Base-by-base conservation (phyloP, 2,113 vertebrate genomes). In the Hemiscyllium ocellatum region DNA sequence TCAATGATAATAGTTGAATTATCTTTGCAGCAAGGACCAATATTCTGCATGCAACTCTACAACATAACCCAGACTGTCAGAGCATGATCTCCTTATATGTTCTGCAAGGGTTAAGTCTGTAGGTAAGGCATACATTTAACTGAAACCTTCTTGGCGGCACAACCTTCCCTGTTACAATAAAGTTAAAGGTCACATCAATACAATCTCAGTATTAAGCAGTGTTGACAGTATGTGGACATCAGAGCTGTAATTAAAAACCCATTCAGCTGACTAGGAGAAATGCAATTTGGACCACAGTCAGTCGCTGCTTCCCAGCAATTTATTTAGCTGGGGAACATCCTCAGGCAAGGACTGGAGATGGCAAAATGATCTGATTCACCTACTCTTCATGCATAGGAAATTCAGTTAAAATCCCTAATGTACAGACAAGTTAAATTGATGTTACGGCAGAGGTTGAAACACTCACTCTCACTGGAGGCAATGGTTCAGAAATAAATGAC, bases 191-290 rank as follows among this genome's bases (percentile, higher is more conserved):
- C 93, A 96, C 97, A 97, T 98, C 97, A 97, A 97, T 98, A 97
- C 96, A 95, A 96, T 97, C 97, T 97, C 97, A 97, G 97, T 97
- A 97, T 98, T 97, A 97, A 97, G 97, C 0, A 93, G 97, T 98
- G 97, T 97, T 96, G 96, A 97, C 97, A 98, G 97, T 96, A 97
- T 97, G 97, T 0, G 97, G 97, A 97, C 97, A 97, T 97, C 97
- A 97, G 97, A 97, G 96, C 96, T 97, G 97, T 97, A 98, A 98
- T 98, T 98, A 98, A 98, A 98, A 98, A 98, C 96, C 97, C 97
- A 98, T 97, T 97, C 97, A 97, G 96, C 97, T 98, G 97, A 97
- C 96, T 97, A 97, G 96, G 97, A 97, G 97, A 98, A 97, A 97
- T 97, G 97, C 97, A 98, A 98, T 98, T 98, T 98, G 97, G 98